Base-by-base conservation (phyloP, 2,888 invertebrate genomes). In the Orchesellides sinensis region DNA sequence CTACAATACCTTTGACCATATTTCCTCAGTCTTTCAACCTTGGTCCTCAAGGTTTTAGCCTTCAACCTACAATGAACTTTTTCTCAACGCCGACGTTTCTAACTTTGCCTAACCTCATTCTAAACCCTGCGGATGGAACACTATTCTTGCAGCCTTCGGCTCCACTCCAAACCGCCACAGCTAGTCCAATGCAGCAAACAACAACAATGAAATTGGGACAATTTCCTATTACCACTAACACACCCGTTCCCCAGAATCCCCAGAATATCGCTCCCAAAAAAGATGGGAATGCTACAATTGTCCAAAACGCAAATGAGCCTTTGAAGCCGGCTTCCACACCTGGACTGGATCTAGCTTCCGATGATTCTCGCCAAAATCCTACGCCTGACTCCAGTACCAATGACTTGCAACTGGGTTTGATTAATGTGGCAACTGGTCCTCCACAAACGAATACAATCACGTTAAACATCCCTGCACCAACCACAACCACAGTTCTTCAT, bases 1-100 rank as follows among this genome's bases (percentile, higher is more conserved):
- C 83, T 6, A 66, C 83, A 3, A 47, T 74, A 14, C 85, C 83
- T 49, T 73, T 83, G 59, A 85, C 85, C 59, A 83, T 86, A 47
- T 86, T 88, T 72, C 88, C 88, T 65, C 88, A 86, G 84, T 88
- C 88, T 84, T 88, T 88, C 85, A 86, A 86, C 78, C 83, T 87
- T 21, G 86, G 87, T 14, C 83, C 84, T 1, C 87, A 87, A 83
- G 84, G 85, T 25, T 87, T 88, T 66, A 87, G 87, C 74, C 82
- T 87, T 49, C 87, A 87, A 63, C 86, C 87, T 10, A 84, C 85
- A 68, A 86, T 87, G 87, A 87, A 87, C 69, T 88, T 85, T 59
- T 88, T 88, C 79, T 86, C 81, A 8, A 86, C 87, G 0, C 86
- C 86, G 23, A 88, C 87, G 12, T 81, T 87, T 29, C 73, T 88